Conservation (phyloP, 2,113 vertebrate species). For the Tachycineta bicolor region DNA sequence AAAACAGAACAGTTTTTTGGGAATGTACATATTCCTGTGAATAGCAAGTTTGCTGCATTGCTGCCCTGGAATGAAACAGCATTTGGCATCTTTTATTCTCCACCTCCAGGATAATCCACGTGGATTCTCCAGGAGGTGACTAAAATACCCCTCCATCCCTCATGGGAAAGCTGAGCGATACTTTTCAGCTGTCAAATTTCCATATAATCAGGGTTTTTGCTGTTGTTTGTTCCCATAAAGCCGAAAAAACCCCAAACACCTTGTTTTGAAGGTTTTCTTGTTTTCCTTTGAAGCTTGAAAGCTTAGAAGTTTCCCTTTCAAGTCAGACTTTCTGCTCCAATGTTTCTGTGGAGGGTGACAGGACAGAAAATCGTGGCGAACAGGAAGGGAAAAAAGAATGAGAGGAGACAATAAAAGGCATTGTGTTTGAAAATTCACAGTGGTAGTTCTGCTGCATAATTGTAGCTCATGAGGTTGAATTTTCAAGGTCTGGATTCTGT, state of each 20-base stretch:
- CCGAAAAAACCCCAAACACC: not conserved
- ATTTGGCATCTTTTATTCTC: not conserved
- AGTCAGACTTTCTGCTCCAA: not conserved
- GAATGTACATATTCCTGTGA: not conserved
- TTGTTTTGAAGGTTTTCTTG: not conserved
- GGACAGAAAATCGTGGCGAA: not conserved
- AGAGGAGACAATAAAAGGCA: slow-evolving; percentile 50
- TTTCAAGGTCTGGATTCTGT: slow-evolving; percentile 83
- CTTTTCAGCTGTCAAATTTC: not conserved
- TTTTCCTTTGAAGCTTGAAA: not conserved
- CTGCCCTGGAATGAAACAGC: not conserved
- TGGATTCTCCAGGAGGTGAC: not conserved
- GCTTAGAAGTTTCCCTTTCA: slow-evolving; percentile 13
- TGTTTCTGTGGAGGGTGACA: slow-evolving; percentile 5
- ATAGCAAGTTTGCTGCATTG: not conserved
- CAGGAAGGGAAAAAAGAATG: slow-evolving; percentile 41
- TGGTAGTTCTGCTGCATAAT: slow-evolving; percentile 25
- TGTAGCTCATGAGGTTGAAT: slow-evolving; percentile 48
- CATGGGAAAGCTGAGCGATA: not conserved
- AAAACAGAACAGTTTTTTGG: not conserved
- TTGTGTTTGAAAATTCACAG: slow-evolving; percentile 4
- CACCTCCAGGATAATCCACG: rapidly evolving
- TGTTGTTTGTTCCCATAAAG: not conserved
- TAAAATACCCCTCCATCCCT: not conserved
- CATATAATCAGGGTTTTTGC: not conserved